Percentiles rank a stretch among this genome's conserved stretches.
These are phyloP conservation scores for Erpornis zantholeuca DNA, from an alignment of 2,113 vertebrate species.

Conservation along the genomic window DNA sequence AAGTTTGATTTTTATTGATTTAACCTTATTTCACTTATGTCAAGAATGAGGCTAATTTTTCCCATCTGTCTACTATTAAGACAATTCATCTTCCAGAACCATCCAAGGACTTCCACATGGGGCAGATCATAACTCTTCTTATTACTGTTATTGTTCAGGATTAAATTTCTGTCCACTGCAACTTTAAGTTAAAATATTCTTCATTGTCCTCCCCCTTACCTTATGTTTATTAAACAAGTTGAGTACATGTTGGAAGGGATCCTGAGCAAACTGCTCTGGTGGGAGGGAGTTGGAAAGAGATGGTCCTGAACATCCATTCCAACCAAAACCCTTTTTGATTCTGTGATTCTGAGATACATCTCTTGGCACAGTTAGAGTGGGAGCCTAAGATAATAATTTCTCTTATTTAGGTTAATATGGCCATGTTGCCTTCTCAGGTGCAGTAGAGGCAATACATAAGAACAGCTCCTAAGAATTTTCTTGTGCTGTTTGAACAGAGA, in stretches of 20 bases:
- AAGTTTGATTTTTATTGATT: background rate
- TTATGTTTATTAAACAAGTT: background rate
- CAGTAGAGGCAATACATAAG: background rate
- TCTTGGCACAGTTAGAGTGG: background rate
- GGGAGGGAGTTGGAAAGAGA: background rate
- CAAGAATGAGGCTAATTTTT: background rate
- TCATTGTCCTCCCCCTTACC: rapidly evolving
- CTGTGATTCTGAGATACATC: rapidly evolving
- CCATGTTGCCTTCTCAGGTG: background rate
- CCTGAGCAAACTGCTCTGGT: background rate
- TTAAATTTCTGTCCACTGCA: background rate
- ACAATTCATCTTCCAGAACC: background rate
- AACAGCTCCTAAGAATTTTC: background rate
- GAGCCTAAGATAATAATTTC: background rate
- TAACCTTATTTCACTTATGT: background rate
- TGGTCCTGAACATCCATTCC: background rate
- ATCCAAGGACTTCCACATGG: background rate
- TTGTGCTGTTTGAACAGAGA: background rate
- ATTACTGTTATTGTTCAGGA: background rate
- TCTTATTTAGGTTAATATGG: background rate
- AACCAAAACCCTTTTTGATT: background rate
- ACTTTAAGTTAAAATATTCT: background rate
- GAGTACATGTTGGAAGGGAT: no score
- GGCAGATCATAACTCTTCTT: background rate
- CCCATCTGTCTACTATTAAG: background rate